Percentiles rank a stretch among this genome's conserved stretches.
These are phyloP conservation scores for Microhierax caerulescens DNA, from an alignment of 2,797 vertebrate species.

Conservation along the genomic window DNA sequence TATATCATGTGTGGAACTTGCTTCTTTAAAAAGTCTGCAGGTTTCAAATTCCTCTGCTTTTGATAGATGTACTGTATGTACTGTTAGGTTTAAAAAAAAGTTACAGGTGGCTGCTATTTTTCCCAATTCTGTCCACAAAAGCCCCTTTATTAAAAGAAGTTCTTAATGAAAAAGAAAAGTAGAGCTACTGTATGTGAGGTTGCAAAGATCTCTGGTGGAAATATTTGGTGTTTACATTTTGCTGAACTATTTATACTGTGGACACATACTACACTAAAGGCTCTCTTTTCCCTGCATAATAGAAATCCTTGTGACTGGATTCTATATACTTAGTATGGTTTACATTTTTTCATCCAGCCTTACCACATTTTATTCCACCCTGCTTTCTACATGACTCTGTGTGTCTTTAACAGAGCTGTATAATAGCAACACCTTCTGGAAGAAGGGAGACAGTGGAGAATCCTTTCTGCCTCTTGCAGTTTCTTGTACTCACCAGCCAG, in stretches of 20 bases:
- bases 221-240: slow-evolving; percentile 81
- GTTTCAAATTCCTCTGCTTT: slow-evolving; percentile 69
- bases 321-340: slow-evolving; percentile 68
- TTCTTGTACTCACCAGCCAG: neutral
- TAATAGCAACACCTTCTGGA: slow-evolving; percentile 77
- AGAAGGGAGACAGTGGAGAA: slow-evolving; percentile 2
- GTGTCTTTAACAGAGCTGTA: slow-evolving; percentile 23
- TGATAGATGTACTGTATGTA: slow-evolving; percentile 67
- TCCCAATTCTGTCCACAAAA: slow-evolving; percentile 75
- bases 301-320: slow-evolving; percentile 75
- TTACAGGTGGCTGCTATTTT: slow-evolving; percentile 73
- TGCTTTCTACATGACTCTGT: neutral
- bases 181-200: slow-evolving; percentile 70
- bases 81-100: slow-evolving; percentile 66
- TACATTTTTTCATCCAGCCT: slow-evolving; percentile 68
- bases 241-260: slow-evolving; percentile 74
- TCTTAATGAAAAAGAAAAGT: slow-evolving; percentile 76
- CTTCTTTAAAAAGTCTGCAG: slow-evolving; percentile 65
- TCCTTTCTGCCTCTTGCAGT: neutral
- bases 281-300: slow-evolving; percentile 76
- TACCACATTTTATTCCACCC: slow-evolving; percentile 52
- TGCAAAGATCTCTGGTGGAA: slow-evolving; percentile 73
- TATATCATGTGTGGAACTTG: slow-evolving; percentile 65
- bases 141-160: slow-evolving; percentile 72
- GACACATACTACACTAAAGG: slow-evolving; percentile 69